phyloP scores from a whole-genome alignment of 2,888 invertebrate genomes.

The Capitulum mitella region DNA sequence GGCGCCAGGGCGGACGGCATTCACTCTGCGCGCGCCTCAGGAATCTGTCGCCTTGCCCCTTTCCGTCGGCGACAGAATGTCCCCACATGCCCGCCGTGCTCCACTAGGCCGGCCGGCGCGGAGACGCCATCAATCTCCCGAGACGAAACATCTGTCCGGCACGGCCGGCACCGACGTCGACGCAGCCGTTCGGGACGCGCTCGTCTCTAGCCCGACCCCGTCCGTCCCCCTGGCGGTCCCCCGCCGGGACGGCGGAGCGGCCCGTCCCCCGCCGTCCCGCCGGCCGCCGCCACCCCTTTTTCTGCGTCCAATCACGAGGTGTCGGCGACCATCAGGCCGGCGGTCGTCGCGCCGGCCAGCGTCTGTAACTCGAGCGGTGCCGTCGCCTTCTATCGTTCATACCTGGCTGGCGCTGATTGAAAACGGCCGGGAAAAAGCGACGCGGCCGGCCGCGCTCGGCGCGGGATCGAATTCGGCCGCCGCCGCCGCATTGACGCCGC shows the following conservation, averaged over 20 bases:
- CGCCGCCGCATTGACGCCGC: slow-evolving; percentile 5
- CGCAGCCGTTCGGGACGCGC: not conserved
- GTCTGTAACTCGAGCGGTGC: not conserved
- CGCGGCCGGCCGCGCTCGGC: not conserved
- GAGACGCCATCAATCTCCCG: not conserved
- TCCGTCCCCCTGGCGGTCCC: too few relatives aligned
- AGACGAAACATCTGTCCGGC: slow-evolving; percentile 6
- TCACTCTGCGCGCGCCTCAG: too few relatives aligned
- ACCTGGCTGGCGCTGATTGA: slow-evolving; percentile 22
- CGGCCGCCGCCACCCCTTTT: slow-evolving; percentile 8
- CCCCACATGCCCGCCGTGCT: not conserved
- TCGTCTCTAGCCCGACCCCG: too few relatives aligned
- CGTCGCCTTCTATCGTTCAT: not conserved
- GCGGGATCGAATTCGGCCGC: not conserved
- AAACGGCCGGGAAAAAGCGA: not conserved
- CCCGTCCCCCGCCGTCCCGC: not conserved
- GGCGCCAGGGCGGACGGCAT: too few relatives aligned
- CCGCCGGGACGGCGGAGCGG: not conserved
- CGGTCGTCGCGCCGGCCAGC: not conserved
- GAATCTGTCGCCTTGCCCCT: not conserved
- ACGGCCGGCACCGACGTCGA: not conserved
- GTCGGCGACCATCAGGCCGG: not conserved
- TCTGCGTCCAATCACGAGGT: slow-evolving; percentile 13
- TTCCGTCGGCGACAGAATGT: not conserved
- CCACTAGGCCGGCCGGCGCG: too few relatives aligned